These are phyloP conservation scores for Saturnia pavonia DNA, from an alignment of 2,888 invertebrate species.

Conservation along the genomic window DNA sequence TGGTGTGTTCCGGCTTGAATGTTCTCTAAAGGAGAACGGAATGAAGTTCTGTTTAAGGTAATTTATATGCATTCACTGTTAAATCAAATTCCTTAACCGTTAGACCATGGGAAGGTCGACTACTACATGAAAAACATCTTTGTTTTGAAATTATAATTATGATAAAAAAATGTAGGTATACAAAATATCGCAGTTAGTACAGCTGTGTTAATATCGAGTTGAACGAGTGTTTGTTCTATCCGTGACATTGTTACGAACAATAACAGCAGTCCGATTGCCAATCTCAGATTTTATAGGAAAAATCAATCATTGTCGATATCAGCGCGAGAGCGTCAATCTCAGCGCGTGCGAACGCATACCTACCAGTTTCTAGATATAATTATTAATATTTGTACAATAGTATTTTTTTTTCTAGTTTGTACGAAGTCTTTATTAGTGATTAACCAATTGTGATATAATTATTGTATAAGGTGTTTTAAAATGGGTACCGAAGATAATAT, in stretches of 20 bases:
- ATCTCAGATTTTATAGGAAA: constrained; percentile 17
- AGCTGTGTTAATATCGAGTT: background rate
- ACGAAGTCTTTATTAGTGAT: background rate
- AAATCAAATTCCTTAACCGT: background rate
- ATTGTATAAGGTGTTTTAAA: constrained; percentile 20
- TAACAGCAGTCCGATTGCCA: constrained; percentile 24
- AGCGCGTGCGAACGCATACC: background rate
- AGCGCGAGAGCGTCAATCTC: constrained; percentile 1
- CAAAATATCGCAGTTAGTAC: background rate
- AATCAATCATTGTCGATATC: background rate
- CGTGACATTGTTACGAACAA: constrained; percentile 28
- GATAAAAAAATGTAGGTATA: background rate
- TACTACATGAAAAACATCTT: background rate
- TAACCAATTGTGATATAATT: background rate
- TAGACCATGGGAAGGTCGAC: background rate
- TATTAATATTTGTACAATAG: background rate
- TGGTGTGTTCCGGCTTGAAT: too few relatives aligned
- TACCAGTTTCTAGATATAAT: background rate
- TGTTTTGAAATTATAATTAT: background rate
- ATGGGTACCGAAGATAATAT: constrained; percentile 28
- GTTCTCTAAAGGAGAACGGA: background rate
- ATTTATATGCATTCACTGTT: too few relatives aligned
- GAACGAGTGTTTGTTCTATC: constrained; percentile 5
- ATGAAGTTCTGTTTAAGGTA: background rate
- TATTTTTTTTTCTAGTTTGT: background rate